Base-by-base conservation (phyloP, 2,113 vertebrate genomes). In the Nibea coibor region DNA sequence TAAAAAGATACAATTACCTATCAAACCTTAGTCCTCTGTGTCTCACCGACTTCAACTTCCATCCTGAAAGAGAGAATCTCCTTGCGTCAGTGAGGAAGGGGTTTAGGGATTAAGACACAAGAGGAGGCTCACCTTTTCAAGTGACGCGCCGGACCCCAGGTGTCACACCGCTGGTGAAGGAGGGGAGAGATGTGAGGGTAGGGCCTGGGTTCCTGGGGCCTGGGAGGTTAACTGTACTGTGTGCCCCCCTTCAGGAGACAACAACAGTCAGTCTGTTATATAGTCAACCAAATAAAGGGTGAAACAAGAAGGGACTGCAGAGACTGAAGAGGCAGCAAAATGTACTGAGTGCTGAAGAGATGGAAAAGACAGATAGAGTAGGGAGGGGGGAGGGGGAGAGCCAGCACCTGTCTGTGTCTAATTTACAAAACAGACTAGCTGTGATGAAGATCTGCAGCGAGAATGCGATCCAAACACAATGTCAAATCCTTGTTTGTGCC, bases 191-290 rank as follows among this genome's bases (percentile, higher is more conserved):
- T 72, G 83, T 80, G 85, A 79, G 82, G 83, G 81, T 39, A 35
- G 75, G 86, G 85, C 89, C 89, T 84, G 90, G 84, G 80, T 90
- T 91, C 91, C 85, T 72, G 62, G 65, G 70, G 78, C 72, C 87
- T 48, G 48, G 75, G 76, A 91, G 92, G 93, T 92, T 88, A 92
- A 93, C 85, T 92, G 86, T 89, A 94, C 84, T 92, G 89, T 92
- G 86, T 93, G 91, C 86, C 86, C 83, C 81, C 90, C 85, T 94
- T 94, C 87, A 94, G 90, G 93, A 94, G 92, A 95, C 93, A 94
- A 93, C 74, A 93, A 94, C 42, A 92, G 90, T 95, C 87, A 86
- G 91, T 93, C 88, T 93, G 83, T 86, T 84, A 94, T 85, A 85
- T 85, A 85, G 91, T 90, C 82, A 86, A 87, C 89, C 73, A 88